Base-by-base conservation (phyloP, 35 echinoderm and acorn worm species). In the Holothuria glaberrima region DNA sequence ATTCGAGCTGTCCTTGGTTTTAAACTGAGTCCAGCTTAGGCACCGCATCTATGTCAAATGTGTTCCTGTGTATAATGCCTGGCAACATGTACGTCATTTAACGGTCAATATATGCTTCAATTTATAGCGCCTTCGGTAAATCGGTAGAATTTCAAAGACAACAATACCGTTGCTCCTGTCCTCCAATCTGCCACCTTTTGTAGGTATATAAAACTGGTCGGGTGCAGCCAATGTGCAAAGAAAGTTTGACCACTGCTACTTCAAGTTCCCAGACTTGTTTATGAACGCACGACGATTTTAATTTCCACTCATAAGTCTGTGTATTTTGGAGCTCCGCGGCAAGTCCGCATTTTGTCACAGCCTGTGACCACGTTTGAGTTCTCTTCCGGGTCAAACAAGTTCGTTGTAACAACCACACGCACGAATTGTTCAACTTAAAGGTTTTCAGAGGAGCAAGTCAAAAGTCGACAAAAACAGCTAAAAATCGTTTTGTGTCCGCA, bases 61-160 rank as follows among this genome's bases (percentile, higher is more conserved):
- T 73, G 38, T 73, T 73, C 22, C 30, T 35, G 30, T 73, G 69
- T 33, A 21, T 31, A 38, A 33, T 73, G 69, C 69, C 31, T 35
- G 69, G 69, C 36, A 29, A 81, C 44, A 21, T 14, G 57, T 25
- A 63, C 80, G 80, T 84, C 80, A 84, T 84, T 84, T 84, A 84
- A 84, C 56, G 80, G 80, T 84, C 80, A 84, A 84, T 84, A 84
- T 84, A 84, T 84, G 31, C 57, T 19, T 58, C 46, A 57, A 84
- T 84, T 84, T 84, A 84, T 84, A 61, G 80, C 80, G 80, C 28
- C 59, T 84, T 84, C 30, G 80, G 80, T 84, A 84, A 61, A 84
- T 84, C 80, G 52, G 54, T 62, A 84, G 56, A 84, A 84, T 30
- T 57, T 41, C 80, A 61, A 84, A 33, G 58, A 59, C 80, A 84